A percentile compares a stretch with the other conserved stretches of the same genome.
These are phyloP conservation scores for Aphelocoma coerulescens DNA, from an alignment of 2,113 vertebrate species.

Conservation along the genomic window DNA sequence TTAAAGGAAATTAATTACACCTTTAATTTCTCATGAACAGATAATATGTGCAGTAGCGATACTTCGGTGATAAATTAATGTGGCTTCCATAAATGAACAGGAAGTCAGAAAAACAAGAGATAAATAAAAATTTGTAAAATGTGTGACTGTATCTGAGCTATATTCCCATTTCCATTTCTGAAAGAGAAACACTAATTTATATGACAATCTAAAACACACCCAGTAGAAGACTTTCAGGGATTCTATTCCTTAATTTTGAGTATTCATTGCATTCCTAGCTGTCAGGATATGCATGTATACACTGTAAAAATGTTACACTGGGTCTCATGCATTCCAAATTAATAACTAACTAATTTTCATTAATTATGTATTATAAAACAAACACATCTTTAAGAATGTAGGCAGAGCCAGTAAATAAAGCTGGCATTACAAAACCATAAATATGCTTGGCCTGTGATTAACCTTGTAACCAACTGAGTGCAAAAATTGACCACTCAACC, in stretches of 20 bases:
- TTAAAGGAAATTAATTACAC: background rate
- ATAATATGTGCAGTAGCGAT: background rate
- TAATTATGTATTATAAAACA: conserved; percentile 76
- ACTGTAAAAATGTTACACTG: conserved; percentile 75
- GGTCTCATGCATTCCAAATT: conserved; percentile 80
- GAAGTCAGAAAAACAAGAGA: background rate
- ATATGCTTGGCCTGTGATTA: conserved; percentile 75
- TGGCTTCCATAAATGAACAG: background rate
- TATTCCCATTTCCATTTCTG: background rate
- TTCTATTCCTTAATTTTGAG: conserved; percentile 65
- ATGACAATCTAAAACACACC: conserved; percentile 52
- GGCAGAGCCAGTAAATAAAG: conserved; percentile 67
- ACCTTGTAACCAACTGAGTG: conserved; percentile 73
- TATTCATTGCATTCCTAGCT: conserved; percentile 23
- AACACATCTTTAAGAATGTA: conserved; percentile 69
- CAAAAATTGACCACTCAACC: conserved; percentile 72
- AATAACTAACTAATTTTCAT: conserved; percentile 79
- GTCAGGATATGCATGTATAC: conserved; percentile 27
- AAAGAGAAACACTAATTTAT: conserved; percentile 60
- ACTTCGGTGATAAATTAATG: background rate
- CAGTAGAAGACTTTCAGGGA: conserved; percentile 74
- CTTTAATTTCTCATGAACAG: background rate
- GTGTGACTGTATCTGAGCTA: background rate
- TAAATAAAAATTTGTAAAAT: background rate
- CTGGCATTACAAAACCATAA: conserved; percentile 74